Evolutionary conservation across 2,888 invertebrate species (phyloP), one percentile per base, ranked within the genome.

Genomic region (Drosophila emarginata): DNA sequence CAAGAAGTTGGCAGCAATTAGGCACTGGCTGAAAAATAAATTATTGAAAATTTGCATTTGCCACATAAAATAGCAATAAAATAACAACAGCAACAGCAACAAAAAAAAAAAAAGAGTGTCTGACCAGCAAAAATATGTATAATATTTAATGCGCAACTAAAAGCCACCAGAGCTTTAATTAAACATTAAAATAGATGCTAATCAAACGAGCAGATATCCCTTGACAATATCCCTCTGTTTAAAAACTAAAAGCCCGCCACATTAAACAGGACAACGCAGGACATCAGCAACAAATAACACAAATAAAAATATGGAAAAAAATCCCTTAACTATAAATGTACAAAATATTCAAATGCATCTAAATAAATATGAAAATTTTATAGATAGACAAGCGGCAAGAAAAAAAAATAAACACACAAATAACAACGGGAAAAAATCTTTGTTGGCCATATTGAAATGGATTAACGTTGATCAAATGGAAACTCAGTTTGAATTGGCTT

Each of bases 1-100:
- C 86, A 83, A 78, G 83, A 74, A 85, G 86, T 83, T 83, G 82
- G 82, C 82, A 85, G 79, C 80, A 83, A 78, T 80, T 79, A 80
- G 77, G 74, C 74, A 72, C 75, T 71, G 74, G 60, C 75, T 72
- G 51, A 61, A 12, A 67, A 68, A 78, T 77, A 78, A 80, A 79
- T 78, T 75, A 80, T 85, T 85, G 79, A 79, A 59, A 75, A 74
- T 81, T 81, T 81, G 80, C 78, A 76, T 74, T 78, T 69, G 74
- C 78, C 78, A 81, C 78, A 81, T 80, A 83, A 84, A 83, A 76
- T 67, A 18, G 45, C 64, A 56, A 60, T 57, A 67, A 60, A 66
- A 61, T 36, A 63, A 40, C 64, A 58, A 45, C n/a, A 61, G 18
- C 28, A 53, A 23, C 45, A 50, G 2, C 45, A 23, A 36, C 37